These are phyloP conservation scores for Thinocorus orbignyianus DNA, from an alignment of 2,113 vertebrate genomes.

Conservation along the genomic window DNA sequence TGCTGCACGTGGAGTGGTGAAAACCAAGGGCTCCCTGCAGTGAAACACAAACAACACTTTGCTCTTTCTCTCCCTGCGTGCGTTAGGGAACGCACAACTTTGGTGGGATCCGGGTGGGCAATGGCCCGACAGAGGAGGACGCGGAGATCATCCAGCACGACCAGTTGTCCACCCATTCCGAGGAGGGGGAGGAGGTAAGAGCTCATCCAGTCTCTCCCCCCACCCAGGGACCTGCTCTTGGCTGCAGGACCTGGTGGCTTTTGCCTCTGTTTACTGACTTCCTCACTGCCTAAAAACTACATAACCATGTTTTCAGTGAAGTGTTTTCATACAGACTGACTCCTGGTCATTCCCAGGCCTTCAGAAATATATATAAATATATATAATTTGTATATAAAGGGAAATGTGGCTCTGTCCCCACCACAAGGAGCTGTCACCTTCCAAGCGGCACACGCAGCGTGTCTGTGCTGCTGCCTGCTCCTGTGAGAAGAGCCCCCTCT, in stretches of 20 bases:
- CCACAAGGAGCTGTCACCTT: not conserved
- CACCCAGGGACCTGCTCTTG: not conserved
- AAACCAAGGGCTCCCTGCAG: not conserved
- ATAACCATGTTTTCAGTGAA: not conserved
- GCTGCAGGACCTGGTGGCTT: not conserved
- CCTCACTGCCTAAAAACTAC: not conserved
- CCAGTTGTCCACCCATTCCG: conserved; percentile 90
- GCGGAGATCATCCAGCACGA: conserved; percentile 98
- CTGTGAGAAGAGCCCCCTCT: too few relatives aligned
- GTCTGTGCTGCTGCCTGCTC: not conserved
- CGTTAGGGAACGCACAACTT: conserved; percentile 93
- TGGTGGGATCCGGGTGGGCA: conserved; percentile 95
- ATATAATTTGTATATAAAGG: not conserved
- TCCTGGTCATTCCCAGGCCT: not conserved
- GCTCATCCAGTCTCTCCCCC: not conserved
- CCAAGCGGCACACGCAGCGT: accelerated
- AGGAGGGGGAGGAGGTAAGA: conserved; percentile 96
- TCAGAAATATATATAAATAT: too few relatives aligned
- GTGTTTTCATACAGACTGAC: not conserved
- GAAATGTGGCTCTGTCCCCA: not conserved
- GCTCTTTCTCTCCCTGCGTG: conserved; percentile 72
- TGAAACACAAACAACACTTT: conserved; percentile 65
- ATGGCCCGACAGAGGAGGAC: conserved; percentile 97
- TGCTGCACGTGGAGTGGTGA: not conserved
- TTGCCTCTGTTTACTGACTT: not conserved